Conservation (phyloP, 2,113 vertebrate species). For the Thinocorus orbignyianus region DNA sequence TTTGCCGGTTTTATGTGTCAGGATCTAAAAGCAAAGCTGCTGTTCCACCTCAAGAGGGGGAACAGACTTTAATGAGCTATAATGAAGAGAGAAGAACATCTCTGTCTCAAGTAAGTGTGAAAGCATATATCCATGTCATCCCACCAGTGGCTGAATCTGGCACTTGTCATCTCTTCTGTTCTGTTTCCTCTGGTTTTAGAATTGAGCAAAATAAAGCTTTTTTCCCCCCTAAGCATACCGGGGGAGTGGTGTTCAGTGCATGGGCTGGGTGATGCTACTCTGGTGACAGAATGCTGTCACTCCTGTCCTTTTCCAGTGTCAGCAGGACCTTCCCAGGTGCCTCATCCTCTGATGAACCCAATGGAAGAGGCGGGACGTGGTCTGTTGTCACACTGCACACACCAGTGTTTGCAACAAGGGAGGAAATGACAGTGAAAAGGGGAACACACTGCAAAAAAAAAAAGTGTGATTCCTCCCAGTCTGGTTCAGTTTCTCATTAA, state of each 20-base stretch:
- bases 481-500: neutral
- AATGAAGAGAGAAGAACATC: slow-evolving; percentile 32
- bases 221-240: neutral
- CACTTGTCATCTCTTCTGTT: neutral
- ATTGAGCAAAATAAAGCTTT: neutral
- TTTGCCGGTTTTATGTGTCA: neutral
- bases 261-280: neutral
- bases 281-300: neutral
- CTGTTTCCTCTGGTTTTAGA: neutral
- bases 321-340: neutral
- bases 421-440: neutral
- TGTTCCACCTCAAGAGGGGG: neutral
- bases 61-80: slow-evolving; percentile 57
- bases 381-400: neutral
- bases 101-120: neutral
- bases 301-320: neutral
- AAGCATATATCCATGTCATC: neutral
- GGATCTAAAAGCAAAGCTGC: neutral
- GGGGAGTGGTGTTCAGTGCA: neutral
- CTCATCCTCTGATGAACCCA: neutral
- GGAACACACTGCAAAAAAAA: neutral
- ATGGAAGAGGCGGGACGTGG: neutral
- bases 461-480: neutral
- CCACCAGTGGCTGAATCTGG: neutral
- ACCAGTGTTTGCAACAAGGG: neutral